Evolutionary conservation across 2,113 vertebrate genomes (phyloP).

Genomic region (Uria aalge): DNA sequence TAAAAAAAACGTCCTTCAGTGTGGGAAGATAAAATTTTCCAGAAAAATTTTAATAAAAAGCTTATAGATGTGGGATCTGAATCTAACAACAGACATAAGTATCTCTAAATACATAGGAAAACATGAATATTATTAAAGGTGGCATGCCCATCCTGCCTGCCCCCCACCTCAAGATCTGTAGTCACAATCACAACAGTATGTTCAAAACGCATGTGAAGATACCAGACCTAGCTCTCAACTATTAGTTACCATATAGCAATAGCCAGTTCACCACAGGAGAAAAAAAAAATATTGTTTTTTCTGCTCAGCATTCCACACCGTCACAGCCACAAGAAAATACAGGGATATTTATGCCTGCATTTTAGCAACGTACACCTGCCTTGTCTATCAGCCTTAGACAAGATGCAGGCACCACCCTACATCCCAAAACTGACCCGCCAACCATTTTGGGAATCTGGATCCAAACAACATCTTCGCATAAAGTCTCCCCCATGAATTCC

Average conservation of each 20-base stretch:
- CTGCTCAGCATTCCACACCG: neutral
- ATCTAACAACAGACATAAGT: neutral
- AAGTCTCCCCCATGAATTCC: neutral
- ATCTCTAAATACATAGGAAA: slow-evolving; percentile 3
- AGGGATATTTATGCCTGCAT: neutral
- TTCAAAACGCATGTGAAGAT: neutral
- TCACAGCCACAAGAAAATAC: neutral
- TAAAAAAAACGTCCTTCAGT: neutral
- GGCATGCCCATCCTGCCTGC: neutral
- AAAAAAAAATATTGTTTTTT: neutral
- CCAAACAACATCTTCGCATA: neutral
- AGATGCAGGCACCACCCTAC: neutral
- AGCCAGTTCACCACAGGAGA: neutral
- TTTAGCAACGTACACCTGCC: neutral
- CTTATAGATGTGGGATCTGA: neutral
- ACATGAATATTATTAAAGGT: neutral
- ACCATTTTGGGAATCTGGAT: neutral
- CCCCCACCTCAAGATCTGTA: neutral
- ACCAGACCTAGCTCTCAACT: neutral
- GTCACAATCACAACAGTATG: neutral
- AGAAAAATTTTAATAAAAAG: slow-evolving; percentile 25
- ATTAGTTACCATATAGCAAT: neutral
- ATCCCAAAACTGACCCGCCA: neutral
- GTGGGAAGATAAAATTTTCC: slow-evolving; percentile 24
- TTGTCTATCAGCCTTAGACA: neutral